These are phyloP conservation scores for Formica selysi DNA, from an alignment of 1,140 invertebrate genomes.

Conservation along the genomic window DNA sequence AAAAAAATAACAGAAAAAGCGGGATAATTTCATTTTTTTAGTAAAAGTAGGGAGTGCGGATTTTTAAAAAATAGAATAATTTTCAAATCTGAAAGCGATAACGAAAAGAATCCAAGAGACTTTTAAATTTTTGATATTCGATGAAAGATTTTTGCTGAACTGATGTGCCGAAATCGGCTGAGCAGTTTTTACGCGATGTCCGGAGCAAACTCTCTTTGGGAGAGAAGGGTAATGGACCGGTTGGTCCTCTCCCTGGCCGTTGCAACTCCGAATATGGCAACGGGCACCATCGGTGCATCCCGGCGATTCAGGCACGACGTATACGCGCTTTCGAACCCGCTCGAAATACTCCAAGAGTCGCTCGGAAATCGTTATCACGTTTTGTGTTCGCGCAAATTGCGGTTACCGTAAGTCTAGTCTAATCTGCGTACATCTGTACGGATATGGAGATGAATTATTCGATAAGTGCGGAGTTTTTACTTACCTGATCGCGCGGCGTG, in stretches of 20 bases:
- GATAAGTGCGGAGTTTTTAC: background rate
- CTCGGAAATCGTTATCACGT: conserved; percentile 15
- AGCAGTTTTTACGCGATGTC: conserved; percentile 54
- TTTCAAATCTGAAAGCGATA: background rate
- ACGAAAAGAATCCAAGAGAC: conserved; percentile 7
- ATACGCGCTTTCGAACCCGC: background rate
- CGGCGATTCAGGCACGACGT: conserved; percentile 11
- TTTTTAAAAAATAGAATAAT: background rate
- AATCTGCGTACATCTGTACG: too few relatives aligned
- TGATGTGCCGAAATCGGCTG: conserved; percentile 6
- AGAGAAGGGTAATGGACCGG: conserved; percentile 56
- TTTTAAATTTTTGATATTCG: conserved; percentile 47
- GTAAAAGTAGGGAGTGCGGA: too few relatives aligned
- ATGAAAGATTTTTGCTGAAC: background rate
- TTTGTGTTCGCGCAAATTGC: background rate
- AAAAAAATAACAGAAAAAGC: too few relatives aligned
- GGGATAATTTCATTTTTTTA: too few relatives aligned
- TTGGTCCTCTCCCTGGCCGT: conserved; percentile 46
- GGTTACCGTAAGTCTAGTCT: background rate
- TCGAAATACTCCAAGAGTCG: conserved; percentile 24
- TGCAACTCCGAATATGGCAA: conserved; percentile 66
- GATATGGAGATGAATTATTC: background rate
- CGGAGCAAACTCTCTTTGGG: conserved; percentile 24
- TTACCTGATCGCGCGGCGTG: background rate
- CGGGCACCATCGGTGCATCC: background rate